Base-by-base conservation (phyloP, 2,113 vertebrate genomes). In the Plestiodon gilberti region DNA sequence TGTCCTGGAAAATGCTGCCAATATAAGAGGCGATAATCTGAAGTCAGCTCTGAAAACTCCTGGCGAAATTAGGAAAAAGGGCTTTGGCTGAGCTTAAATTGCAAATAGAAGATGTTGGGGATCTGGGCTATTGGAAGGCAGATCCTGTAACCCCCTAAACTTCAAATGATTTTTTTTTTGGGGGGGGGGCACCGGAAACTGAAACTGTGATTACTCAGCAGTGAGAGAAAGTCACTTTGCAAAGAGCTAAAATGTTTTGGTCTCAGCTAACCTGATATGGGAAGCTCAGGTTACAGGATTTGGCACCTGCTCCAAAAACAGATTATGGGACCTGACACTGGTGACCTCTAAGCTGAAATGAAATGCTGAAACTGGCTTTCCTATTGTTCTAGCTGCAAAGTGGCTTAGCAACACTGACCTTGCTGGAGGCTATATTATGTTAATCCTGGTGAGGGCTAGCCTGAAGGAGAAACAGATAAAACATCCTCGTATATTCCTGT, bases 11-110 rank as follows among this genome's bases (percentile, higher is more conserved):
- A 69, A 71, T 35, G 61, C 64, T 77, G 85, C 84, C 85, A 80
- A 55, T 38, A 14, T 35, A 78, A 55, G 88, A 93, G 83, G 91
- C 93, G 94, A 88, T 81, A 25, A 10, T 25, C 62, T 5, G 38
- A 90, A 82, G 82, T 89, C 89, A 82, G 6, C 52, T 20, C 23
- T 25, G 83, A 78, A 70, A 59, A 40, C 52, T 48, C 38, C 30
- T 70, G 40, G 30, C 52, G 14, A 67, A 79, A 75, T 75, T n/a
- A 55, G n/a, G 74, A 87, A 22, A 6, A 23, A 38, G 6, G 48
- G 1, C 83, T 77, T 25, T 33, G 3, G 30, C 30, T 28, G 38
- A 35, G 43, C 40, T 52, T 74, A 81, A 86, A 74, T 30, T 35
- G 78, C 30, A 64, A 52, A 55, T 22, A 22, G 22, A 13, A 61